These are phyloP conservation scores for Progne subis DNA, from an alignment of 2,113 vertebrate species.

Conservation along the genomic window DNA sequence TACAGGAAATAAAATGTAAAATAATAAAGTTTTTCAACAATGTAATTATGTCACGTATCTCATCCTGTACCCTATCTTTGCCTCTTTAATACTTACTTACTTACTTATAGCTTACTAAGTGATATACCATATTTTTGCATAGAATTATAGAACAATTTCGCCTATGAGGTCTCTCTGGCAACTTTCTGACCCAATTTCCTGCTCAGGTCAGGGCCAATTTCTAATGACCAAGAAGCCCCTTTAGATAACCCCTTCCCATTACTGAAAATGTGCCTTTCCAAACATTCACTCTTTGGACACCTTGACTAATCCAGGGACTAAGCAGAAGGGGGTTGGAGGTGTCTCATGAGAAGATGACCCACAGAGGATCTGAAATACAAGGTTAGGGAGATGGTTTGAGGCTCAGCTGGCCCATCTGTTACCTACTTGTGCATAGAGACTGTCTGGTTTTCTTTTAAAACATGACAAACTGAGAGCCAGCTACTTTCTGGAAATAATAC, in stretches of 20 bases:
- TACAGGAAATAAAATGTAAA: not conserved
- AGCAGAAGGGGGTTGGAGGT: not conserved
- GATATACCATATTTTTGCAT: not conserved
- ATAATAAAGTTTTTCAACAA: not conserved
- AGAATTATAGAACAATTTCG: not conserved
- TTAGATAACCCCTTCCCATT: not conserved
- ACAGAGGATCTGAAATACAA: not conserved
- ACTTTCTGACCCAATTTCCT: not conserved
- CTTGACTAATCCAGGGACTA: not conserved
- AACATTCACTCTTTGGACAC: not conserved
- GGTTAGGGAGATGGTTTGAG: not conserved
- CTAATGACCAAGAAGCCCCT: not conserved
- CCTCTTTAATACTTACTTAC: not conserved
- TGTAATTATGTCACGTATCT: not conserved
- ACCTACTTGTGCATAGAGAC: fast-evolving
- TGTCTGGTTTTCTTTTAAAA: not conserved
- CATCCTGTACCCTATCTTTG: not conserved
- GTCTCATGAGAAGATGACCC: not conserved
- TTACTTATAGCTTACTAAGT: not conserved
- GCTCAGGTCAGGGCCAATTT: not conserved
- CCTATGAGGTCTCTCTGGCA: not conserved
- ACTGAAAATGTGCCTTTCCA: not conserved
- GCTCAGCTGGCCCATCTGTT: not conserved
- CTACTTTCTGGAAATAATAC: not conserved
- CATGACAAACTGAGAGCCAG: not conserved